Evolutionary conservation across 2,797 vertebrate genomes (phyloP).

Genomic region (Typhlichthys eigenmanni): DNA sequence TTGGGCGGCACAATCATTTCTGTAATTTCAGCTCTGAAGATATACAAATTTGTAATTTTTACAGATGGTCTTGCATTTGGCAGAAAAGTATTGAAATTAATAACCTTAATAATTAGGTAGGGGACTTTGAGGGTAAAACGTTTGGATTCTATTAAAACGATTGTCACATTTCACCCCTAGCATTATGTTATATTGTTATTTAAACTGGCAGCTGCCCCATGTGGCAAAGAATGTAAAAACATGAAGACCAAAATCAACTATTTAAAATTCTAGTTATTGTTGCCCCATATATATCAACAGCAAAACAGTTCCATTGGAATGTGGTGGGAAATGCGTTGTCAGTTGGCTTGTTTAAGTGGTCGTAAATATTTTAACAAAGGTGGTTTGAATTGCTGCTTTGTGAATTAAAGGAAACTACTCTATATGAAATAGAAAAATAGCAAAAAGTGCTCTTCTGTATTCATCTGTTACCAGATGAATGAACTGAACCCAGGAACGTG

Average conservation of each 20-base stretch:
- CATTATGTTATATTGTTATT: constrained; percentile 25
- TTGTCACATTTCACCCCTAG: constrained; percentile 24
- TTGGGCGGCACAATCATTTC: constrained; percentile 4
- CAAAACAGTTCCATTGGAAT: too few species aligned
- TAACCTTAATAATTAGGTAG: constrained; percentile 18
- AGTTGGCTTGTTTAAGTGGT: too few species aligned
- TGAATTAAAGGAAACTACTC: too few species aligned
- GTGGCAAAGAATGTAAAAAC: constrained; percentile 59
- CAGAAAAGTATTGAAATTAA: constrained; percentile 4
- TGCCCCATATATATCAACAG: too few species aligned
- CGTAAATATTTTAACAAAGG: too few species aligned
- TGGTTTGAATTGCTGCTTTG: too few species aligned
- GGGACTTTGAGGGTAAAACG: not conserved
- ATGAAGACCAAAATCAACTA: constrained; percentile 17
- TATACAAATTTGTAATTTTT: constrained; percentile 23
- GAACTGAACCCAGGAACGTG: not conserved
- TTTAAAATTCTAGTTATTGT: too few species aligned
- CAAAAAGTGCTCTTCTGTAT: not conserved
- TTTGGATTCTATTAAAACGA: not conserved
- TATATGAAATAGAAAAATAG: not conserved
- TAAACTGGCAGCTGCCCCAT: constrained; percentile 69
- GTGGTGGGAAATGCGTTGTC: too few species aligned
- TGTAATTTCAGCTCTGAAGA: constrained; percentile 24
- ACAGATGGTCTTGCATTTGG: constrained; percentile 16
- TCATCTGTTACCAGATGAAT: not conserved